Base-by-base conservation (phyloP, 2,797 vertebrate genomes). In the Oophaga sylvatica region DNA sequence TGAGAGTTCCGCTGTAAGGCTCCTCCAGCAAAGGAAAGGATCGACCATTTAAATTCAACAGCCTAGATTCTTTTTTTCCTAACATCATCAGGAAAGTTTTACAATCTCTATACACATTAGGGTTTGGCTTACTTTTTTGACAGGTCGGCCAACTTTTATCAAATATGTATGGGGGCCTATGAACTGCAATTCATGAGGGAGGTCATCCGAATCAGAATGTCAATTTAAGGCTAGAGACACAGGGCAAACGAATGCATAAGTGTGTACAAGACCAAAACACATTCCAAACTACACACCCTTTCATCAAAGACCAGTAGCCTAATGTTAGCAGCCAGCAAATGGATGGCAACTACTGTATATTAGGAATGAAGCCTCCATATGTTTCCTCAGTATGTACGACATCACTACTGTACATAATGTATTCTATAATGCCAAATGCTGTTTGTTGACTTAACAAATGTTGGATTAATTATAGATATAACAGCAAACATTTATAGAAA, bases 401-500 rank as follows among this genome's bases (percentile, higher is more conserved):
- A 53, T 76, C 22, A 26, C 48, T 67, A 84, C 70, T 29, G 73
- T 67, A 85, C 60, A 78, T 77, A 85, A 56, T 79, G 15, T 59
- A 78, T 67, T 85, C 29, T 86, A 59, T 71, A 82, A 45, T 35
- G 26, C 60, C 60, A 65, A 67, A 48, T 78, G 62, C 45, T 70
- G 60, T 19, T 57, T 70, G 76, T 70, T 79, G 76, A 48, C 53
- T 67, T 86, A 86, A 67, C 59, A 79, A 67, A 86, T 80, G 26
- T 86, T 68, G 45, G 45, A 86, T 68, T 80, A 85, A 86, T 78
- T 57, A 70, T 22, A 63, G 19, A 68, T 80, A 86, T 65, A 68
- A 67, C 29, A 20, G 76, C 84, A 86, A 86, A 86, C 84, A 86
- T 86, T 80, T 80, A 59, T 67, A 70, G 76, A 86, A 85, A 68